Conservation (phyloP, 2,113 vertebrate species). For the Cephalopholis sonnerati region DNA sequence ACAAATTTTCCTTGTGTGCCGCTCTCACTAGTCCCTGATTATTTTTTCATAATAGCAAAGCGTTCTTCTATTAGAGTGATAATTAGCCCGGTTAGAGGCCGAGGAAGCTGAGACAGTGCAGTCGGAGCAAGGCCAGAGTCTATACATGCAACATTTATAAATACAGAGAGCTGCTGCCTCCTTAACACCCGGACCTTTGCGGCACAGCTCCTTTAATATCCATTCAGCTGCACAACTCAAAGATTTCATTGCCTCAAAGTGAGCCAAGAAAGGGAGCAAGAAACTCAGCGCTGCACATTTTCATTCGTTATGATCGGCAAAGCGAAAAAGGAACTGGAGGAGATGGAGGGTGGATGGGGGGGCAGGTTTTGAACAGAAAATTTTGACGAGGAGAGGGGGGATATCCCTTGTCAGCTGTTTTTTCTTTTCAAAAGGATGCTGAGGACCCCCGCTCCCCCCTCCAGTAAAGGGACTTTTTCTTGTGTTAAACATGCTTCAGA, state of each 20-base stretch:
- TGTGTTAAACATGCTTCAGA: constrained; percentile 81
- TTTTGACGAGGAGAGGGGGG: constrained; percentile 32
- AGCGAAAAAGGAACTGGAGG: constrained; percentile 29
- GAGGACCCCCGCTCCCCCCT: constrained; percentile 52
- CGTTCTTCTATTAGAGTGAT: constrained; percentile 38
- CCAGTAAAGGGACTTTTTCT: constrained; percentile 76
- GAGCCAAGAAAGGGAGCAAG: constrained; percentile 54
- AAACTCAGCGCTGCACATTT: constrained; percentile 63
- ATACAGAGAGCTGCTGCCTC: constrained; percentile 53
- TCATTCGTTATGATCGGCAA: constrained; percentile 65
- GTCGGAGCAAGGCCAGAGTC: constrained; percentile 38
- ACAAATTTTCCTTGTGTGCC: background rate
- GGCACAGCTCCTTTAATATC: constrained; percentile 64
- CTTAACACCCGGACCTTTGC: constrained; percentile 58
- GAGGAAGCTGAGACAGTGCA: constrained; percentile 35
- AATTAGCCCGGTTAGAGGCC: constrained; percentile 54
- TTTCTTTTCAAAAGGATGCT: constrained; percentile 72
- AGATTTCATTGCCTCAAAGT: constrained; percentile 66
- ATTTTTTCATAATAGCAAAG: constrained; percentile 43
- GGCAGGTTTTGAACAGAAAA: constrained; percentile 51
- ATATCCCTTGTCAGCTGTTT: constrained; percentile 79
- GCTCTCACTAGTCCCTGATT: constrained; percentile 4
- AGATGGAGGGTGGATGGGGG: background rate
- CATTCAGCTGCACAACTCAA: constrained; percentile 56
- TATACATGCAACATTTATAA: constrained; percentile 63